Evolutionary conservation across 2,888 invertebrate genomes (phyloP).

Genomic region (Hyppa rectilinea): DNA sequence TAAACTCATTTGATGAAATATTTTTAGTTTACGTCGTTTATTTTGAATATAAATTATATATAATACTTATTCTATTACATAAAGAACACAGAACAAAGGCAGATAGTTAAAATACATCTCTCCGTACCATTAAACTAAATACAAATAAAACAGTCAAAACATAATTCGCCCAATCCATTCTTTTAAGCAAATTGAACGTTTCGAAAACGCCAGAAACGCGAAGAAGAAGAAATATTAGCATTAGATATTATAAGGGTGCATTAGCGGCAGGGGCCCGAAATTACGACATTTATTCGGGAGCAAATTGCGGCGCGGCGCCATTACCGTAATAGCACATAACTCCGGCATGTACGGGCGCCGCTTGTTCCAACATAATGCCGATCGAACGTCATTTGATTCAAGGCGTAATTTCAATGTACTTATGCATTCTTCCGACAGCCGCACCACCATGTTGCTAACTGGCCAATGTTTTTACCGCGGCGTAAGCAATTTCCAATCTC

Average conservation of each 20-base stretch:
- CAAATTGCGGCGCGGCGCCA: constrained; percentile 59
- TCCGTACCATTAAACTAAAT: not conserved
- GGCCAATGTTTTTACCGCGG: not conserved
- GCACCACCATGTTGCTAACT: too few species aligned
- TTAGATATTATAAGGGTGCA: constrained; percentile 58
- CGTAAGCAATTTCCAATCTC: not conserved
- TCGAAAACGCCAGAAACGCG: constrained; percentile 34
- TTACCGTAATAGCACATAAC: constrained; percentile 62
- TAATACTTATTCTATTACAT: too few species aligned
- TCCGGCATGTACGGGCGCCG: constrained; percentile 35
- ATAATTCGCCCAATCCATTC: constrained; percentile 33
- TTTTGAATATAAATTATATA: too few species aligned
- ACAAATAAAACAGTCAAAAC: constrained; percentile 3
- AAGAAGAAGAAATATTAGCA: constrained; percentile 57
- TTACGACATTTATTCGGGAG: constrained; percentile 57
- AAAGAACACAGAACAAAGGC: too few species aligned
- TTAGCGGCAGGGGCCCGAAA: constrained; percentile 48
- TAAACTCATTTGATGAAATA: not conserved
- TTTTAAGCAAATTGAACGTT: constrained; percentile 37
- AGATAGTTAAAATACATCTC: not conserved
- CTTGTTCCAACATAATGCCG: constrained; percentile 18
- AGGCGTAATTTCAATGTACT: constrained; percentile 7
- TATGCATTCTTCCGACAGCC: not conserved
- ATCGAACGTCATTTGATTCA: constrained; percentile 17
- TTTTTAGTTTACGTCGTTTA: not conserved